Evolutionary conservation across 2,888 invertebrate genomes (phyloP), one percentile per base, ranked within the genome.

Genomic region (Polyploca ridens): DNA sequence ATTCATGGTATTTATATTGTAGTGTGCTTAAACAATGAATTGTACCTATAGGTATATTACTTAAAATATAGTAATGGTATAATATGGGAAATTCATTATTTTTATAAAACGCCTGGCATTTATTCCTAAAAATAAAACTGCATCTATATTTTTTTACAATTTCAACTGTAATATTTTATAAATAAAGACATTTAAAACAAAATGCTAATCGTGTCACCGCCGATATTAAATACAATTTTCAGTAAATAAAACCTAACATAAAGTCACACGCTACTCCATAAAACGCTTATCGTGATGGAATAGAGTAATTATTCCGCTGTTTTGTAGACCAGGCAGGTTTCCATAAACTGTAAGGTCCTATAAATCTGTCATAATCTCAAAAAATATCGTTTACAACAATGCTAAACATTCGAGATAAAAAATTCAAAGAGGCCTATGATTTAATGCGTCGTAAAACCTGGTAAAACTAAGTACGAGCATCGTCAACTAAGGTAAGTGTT

Each of bases 291-390:
- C 63, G 60, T 57, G 64, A 61, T 66, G 59, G 33, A 61, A 14
- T 13, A 41, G 13, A 66, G 64, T 66, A 74, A 73, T 74, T 69
- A 71, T 64, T 63, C 46, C 67, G 70, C 65, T 67, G 66, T 68
- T 67, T 41, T 66, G n/a, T 49, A 61, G 67, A 70, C 67, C 69
- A 58, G 66, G 67, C 70, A 63, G 66, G 69, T 69, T 66, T 66
- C 67, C 64, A 63, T 60, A 58, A 27, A 63, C 62, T 64, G 69
- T 64, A 58, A 69, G 58, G 63, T 41, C 62, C 65, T 62, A 67
- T 78, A 75, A 78, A 74, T 73, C 68, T 69, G 41, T 58, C 66
- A 63, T 71, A 74, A 73, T 73, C 71, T 68, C 69, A 67, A 54
- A 68, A 73, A 74, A 73, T 72, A 72, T 75, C 66, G 65, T 68